phyloP scores from a whole-genome alignment of 2,113 vertebrate genomes.

The Myotis lucifugus region DNA sequence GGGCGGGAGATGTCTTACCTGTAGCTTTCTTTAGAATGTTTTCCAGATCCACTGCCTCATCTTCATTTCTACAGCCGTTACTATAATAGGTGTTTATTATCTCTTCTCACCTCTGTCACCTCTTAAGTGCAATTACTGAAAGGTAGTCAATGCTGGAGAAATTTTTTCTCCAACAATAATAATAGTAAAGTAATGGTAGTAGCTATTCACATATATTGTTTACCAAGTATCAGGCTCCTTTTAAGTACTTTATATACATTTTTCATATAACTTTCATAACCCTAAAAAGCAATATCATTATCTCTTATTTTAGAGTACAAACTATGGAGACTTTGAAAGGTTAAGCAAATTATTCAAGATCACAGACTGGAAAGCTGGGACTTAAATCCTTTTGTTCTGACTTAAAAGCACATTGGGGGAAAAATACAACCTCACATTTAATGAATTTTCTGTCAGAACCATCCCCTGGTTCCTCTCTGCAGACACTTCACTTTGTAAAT shows the following conservation, averaged over 20 bases:
- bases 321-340: neutral
- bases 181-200: neutral
- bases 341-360: conserved; percentile 20
- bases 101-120: neutral
- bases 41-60: neutral
- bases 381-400: conserved; percentile 6
- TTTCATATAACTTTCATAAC: neutral
- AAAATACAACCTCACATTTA: neutral
- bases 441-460: neutral
- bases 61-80: neutral
- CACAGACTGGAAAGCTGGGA: neutral
- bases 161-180: neutral
- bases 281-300: neutral
- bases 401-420: conserved; percentile 1
- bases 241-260: neutral
- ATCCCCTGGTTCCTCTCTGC: neutral
- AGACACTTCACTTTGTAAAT: conserved; percentile 21
- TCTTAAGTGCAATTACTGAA: neutral
- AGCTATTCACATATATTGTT: neutral
- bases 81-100: neutral
- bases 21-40: neutral
- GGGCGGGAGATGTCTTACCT: too few relatives aligned
- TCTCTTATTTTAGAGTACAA: neutral
- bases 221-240: neutral
- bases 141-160: neutral